Percentiles rank a stretch among this genome's conserved stretches.
These are phyloP conservation scores for Rhynchotus rufescens DNA, from an alignment of 2,797 vertebrate genomes.

Conservation along the genomic window DNA sequence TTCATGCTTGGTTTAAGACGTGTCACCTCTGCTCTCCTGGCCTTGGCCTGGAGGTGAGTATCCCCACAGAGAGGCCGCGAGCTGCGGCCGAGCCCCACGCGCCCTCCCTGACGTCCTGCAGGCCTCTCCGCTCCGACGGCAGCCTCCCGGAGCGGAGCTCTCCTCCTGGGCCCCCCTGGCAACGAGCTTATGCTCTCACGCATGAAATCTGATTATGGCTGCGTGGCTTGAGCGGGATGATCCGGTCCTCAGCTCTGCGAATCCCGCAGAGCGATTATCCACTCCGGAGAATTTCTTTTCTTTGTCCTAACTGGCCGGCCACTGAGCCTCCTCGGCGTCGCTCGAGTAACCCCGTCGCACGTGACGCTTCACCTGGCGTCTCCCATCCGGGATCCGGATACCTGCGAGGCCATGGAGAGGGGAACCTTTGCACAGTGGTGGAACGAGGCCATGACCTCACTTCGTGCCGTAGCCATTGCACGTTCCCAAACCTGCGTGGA, in stretches of 20 bases:
- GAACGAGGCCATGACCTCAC: neutral
- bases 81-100: neutral
- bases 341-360: accelerated
- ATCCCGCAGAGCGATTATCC: constrained; percentile 21
- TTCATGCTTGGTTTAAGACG: neutral
- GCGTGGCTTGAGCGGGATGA: constrained; percentile 52
- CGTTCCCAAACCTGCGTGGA: neutral
- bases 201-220: constrained; percentile 32
- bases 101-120: neutral
- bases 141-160: neutral
- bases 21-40: neutral
- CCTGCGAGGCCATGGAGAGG: neutral
- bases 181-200: neutral
- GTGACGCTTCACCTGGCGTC: neutral
- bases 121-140: neutral
- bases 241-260: neutral
- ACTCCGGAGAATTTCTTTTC: neutral
- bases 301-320: neutral
- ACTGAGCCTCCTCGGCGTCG: accelerated
- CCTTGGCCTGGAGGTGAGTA: neutral
- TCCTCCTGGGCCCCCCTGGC: neutral
- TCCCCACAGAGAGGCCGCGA: neutral
- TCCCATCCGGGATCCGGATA: neutral
- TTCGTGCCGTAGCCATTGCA: neutral
- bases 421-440: neutral